Conservation (phyloP, 2,113 vertebrate species). For the Trachemys scripta region DNA sequence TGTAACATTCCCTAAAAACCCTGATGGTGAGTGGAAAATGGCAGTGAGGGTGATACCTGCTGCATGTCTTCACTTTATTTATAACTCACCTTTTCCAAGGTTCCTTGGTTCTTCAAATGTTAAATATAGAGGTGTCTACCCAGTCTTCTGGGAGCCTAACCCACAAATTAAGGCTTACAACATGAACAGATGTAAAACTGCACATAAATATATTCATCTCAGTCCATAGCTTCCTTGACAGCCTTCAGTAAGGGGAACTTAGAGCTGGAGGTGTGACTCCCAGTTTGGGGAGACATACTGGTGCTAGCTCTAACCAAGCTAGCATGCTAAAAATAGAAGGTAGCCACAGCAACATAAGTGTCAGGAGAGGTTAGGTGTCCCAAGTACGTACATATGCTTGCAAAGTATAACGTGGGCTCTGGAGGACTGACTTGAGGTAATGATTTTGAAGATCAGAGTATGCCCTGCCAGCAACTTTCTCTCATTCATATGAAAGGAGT, state of each 20-base stretch:
- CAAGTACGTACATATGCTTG: background rate
- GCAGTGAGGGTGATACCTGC: background rate
- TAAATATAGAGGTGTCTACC: background rate
- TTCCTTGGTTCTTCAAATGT: background rate
- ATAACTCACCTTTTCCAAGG: background rate
- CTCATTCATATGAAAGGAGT: background rate
- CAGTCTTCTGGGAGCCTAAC: background rate
- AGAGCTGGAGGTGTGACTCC: background rate
- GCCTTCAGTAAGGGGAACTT: background rate
- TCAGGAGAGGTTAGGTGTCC: background rate
- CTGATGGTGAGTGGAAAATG: background rate
- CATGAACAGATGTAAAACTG: background rate
- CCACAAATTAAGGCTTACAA: background rate
- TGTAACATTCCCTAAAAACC: conserved; percentile 28
- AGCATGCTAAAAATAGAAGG: background rate
- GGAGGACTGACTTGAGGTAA: background rate
- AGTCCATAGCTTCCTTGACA: background rate
- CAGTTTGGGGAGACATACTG: no score
- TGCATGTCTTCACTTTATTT: background rate
- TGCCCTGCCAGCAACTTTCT: background rate
- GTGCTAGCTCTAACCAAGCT: background rate
- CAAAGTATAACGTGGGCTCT: background rate
- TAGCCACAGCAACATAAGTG: background rate
- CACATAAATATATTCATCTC: background rate
- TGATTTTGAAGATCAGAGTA: background rate